A percentile compares a stretch with the other conserved stretches of the same genome.
Evolutionary conservation across 2,113 vertebrate species (phyloP).

Genomic region (Junco hyemalis): DNA sequence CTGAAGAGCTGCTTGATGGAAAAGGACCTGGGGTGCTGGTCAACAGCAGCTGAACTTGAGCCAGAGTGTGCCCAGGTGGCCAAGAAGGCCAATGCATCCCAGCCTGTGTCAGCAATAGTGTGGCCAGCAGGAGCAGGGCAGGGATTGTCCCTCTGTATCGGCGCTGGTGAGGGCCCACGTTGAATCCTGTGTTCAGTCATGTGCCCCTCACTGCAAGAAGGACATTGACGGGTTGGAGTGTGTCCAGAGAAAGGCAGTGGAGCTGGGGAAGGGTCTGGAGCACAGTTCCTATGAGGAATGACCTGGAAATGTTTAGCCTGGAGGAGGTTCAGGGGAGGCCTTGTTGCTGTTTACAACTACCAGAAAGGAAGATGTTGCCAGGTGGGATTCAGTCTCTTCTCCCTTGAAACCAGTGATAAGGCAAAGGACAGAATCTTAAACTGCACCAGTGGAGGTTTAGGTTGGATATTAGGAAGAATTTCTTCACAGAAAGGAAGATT

Average conservation of each 20-base stretch:
- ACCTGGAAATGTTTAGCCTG: background rate
- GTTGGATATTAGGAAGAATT: background rate
- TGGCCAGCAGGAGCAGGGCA: background rate
- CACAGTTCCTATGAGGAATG: background rate
- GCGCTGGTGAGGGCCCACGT: accelerated
- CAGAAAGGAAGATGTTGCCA: background rate
- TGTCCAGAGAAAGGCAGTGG: accelerated
- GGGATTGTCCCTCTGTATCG: too few species aligned
- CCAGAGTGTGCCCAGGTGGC: background rate
- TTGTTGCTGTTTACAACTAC: background rate
- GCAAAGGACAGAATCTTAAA: background rate
- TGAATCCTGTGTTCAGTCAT: background rate
- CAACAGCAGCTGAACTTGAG: background rate
- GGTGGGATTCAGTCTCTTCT: background rate
- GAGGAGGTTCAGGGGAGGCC: background rate
- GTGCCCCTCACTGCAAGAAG: background rate
- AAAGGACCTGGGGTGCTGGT: background rate
- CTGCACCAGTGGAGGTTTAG: background rate
- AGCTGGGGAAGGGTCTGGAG: background rate
- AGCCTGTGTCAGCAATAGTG: background rate
- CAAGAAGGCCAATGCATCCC: background rate
- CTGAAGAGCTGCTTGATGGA: background rate
- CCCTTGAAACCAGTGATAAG: background rate
- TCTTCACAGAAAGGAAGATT: background rate
- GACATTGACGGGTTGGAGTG: background rate